Conservation (phyloP, 2,113 vertebrate species). For the Tyto alba region DNA sequence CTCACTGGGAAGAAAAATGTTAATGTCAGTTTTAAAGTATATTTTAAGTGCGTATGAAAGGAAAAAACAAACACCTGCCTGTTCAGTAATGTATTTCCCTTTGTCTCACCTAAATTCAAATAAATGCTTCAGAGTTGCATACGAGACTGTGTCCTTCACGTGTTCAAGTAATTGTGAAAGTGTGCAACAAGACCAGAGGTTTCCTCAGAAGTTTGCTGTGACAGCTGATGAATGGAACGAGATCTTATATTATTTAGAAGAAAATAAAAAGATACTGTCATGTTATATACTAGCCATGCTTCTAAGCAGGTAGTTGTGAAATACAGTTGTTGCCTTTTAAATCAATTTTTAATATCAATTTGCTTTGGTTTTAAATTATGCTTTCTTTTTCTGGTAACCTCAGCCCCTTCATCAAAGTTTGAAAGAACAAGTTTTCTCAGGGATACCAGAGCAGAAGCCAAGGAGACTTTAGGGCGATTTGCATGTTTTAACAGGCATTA, state of each 20-base stretch:
- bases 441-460: not conserved
- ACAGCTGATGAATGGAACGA: not conserved
- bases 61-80: not conserved
- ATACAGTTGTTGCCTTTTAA: not conserved
- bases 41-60: slow-evolving; percentile 5
- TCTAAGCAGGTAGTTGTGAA: not conserved
- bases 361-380: not conserved
- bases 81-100: slow-evolving; percentile 19
- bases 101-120: slow-evolving; percentile 14
- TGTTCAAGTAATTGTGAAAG: not conserved
- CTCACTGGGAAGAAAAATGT: not conserved
- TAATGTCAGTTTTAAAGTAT: not conserved
- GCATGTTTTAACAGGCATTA: not conserved
- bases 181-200: not conserved
- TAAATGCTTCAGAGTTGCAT: slow-evolving; percentile 42
- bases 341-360: not conserved
- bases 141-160: not conserved
- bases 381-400: not conserved
- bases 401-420: not conserved
- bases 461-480: not conserved
- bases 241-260: not conserved
- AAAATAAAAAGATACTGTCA: not conserved
- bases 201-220: not conserved
- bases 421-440: not conserved
- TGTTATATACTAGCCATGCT: not conserved